Evolutionary conservation across 2,888 invertebrate genomes (phyloP).

Genomic region (Ashinkailepas kermadecensis): DNA sequence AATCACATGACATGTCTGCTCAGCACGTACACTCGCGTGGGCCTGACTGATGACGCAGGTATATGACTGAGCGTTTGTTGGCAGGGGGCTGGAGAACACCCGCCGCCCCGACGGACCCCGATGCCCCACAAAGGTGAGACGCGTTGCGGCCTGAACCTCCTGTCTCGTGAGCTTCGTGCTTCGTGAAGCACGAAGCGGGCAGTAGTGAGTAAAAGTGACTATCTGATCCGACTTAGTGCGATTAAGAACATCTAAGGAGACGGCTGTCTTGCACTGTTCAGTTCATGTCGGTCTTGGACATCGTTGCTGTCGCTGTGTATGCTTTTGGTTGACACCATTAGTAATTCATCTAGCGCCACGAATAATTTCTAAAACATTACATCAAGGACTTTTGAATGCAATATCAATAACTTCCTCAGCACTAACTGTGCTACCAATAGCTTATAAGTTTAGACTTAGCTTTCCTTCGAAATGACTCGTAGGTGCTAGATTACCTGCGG

Average conservation of each 20-base stretch:
- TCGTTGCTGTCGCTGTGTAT: too few relatives aligned
- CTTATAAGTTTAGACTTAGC: too few relatives aligned
- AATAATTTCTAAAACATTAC: too few relatives aligned
- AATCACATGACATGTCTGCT: not conserved
- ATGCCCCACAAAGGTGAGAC: slow-evolving; percentile 20
- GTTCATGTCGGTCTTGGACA: not conserved
- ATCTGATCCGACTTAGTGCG: not conserved
- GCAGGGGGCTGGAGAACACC: not conserved
- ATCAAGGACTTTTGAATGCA: too few relatives aligned
- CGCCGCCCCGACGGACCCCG: not conserved
- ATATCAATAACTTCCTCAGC: too few relatives aligned
- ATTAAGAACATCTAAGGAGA: not conserved
- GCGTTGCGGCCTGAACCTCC: not conserved
- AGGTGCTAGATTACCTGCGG: too few relatives aligned
- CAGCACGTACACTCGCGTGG: not conserved
- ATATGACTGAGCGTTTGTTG: not conserved
- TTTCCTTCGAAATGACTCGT: too few relatives aligned
- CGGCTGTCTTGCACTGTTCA: not conserved
- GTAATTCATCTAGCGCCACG: too few relatives aligned
- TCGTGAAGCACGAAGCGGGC: not conserved
- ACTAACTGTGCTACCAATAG: too few relatives aligned
- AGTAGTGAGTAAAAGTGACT: not conserved
- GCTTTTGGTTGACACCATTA: too few relatives aligned
- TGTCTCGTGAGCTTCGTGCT: not conserved
- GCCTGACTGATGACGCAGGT: not conserved